Base-by-base conservation (phyloP, 2,888 invertebrate genomes). In the Acrobasis suavella region DNA sequence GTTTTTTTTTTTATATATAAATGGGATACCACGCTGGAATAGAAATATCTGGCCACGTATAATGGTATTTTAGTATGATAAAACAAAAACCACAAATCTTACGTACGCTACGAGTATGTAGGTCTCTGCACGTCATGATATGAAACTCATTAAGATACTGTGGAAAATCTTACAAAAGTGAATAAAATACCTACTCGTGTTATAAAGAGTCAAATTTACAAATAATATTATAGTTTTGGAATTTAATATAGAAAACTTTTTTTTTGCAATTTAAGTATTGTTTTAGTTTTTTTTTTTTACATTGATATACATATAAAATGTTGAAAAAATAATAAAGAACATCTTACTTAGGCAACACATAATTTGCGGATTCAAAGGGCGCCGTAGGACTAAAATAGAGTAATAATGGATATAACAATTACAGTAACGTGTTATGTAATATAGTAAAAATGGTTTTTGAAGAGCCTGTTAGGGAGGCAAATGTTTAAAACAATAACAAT, bases 81-180 rank as follows among this genome's bases (percentile, higher is more conserved):
- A 63, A 62, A 52, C 51, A 56, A 50, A 75, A 80, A 83, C 84
- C 81, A 76, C 84, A 85, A 77, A 65, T 72, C 65, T 68, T 77
- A 76, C 80, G 76, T 72, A 75, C 73, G 66, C 69, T 72, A 32
- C 32, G 32, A 32, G 32, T 32, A 85, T 83, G 73, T 82, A 80
- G 82, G 82, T 78, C 72, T 68, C 65, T 72, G 79, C 76, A 75
- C 80, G 80, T 78, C 72, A 72, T 67, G 85, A 86, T 85, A 85
- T 76, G 68, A 77, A 78, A 80, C 76, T 75, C 83, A 81, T 87
- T 87, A 87, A 84, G 86, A 84, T 82, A 62, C 16, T 42, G 52
- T 55, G 52, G 38, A 50, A 64, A 54, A 52, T 64, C 62, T 52
- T 62, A 69, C 50, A 17, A 16, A 37, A 15, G 2, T 8, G 17